Percentiles rank a stretch among this genome's conserved stretches.
phyloP scores from a whole-genome alignment of 2,113 vertebrate genomes.

The Gasterosteus aculeatus region DNA sequence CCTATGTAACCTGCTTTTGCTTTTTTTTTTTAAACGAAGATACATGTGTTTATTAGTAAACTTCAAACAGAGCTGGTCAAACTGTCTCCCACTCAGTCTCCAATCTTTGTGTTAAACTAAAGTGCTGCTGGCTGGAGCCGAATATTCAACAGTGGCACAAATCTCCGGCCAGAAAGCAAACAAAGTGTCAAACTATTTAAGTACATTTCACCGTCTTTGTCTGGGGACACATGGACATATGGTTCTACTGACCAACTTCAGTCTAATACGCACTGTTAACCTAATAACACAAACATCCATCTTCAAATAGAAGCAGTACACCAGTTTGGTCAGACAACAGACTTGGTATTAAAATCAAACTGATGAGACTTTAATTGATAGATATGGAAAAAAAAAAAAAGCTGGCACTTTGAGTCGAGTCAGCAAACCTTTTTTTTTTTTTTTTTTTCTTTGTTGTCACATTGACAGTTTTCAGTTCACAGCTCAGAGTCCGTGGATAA shows the following conservation, averaged over 20 bases:
- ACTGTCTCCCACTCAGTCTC: background rate
- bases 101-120: slow-evolving; percentile 20
- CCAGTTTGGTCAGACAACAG: slow-evolving; percentile 35
- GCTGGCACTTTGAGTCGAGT: slow-evolving; percentile 61
- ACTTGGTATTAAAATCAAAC: slow-evolving; percentile 24
- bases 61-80: background rate
- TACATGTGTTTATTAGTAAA: background rate
- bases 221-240: slow-evolving; percentile 11
- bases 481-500: slow-evolving; percentile 71
- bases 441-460: slow-evolving; percentile 40
- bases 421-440: slow-evolving; percentile 31
- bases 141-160: background rate
- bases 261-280: slow-evolving; percentile 18
- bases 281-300: slow-evolving; percentile 31
- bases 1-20: background rate
- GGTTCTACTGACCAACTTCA: background rate
- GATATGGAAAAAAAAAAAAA: slow-evolving; percentile 10
- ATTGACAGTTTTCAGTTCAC: slow-evolving; percentile 64
- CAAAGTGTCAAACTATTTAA: slow-evolving; percentile 5
- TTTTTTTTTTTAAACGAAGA: background rate
- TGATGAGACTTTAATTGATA: slow-evolving; percentile 17
- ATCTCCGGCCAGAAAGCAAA: background rate
- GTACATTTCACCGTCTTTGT: slow-evolving; percentile 10
- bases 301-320: slow-evolving; percentile 11
- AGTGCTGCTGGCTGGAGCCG: slow-evolving; percentile 1